Conservation (phyloP, 2,797 vertebrate species). For the Buceros bicornis region DNA sequence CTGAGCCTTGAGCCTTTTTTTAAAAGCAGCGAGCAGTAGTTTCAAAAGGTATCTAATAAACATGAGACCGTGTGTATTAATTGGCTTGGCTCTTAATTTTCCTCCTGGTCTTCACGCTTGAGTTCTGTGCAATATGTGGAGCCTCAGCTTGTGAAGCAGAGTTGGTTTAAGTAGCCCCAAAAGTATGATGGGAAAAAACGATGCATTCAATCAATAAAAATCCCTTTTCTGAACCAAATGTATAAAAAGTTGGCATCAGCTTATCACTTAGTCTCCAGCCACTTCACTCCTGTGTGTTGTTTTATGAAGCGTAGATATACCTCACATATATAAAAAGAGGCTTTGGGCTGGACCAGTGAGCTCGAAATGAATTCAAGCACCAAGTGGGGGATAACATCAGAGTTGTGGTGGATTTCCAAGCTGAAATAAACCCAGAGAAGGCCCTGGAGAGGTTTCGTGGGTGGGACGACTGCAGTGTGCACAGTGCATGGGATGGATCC, state of each 20-base stretch:
- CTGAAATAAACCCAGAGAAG: conserved; percentile 19
- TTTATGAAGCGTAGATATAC: conserved; percentile 32
- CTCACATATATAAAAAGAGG: neutral
- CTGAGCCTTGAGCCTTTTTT: neutral
- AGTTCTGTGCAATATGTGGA: neutral
- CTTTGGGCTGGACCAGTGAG: neutral
- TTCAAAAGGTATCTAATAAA: conserved; percentile 39
- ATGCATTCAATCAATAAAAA: conserved; percentile 51
- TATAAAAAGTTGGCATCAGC: conserved; percentile 35
- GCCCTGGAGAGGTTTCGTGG: conserved; percentile 21
- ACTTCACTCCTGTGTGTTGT: neutral
- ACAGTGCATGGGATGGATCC: neutral
- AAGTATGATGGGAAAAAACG: conserved; percentile 35
- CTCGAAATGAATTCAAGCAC: conserved; percentile 39
- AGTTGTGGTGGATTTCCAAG: conserved; percentile 51
- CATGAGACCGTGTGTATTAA: neutral
- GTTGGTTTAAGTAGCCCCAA: conserved; percentile 40
- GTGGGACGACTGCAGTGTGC: conserved; percentile 34
- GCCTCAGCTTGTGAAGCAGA: neutral
- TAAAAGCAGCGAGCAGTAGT: neutral
- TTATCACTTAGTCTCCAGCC: conserved; percentile 44
- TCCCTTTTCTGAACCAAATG: conserved; percentile 6
- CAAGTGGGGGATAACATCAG: conserved; percentile 49
- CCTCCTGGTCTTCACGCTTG: neutral
- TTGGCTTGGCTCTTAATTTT: conserved; percentile 22